Base-by-base conservation (phyloP, 2,797 vertebrate species). In the Cygnus olor region DNA sequence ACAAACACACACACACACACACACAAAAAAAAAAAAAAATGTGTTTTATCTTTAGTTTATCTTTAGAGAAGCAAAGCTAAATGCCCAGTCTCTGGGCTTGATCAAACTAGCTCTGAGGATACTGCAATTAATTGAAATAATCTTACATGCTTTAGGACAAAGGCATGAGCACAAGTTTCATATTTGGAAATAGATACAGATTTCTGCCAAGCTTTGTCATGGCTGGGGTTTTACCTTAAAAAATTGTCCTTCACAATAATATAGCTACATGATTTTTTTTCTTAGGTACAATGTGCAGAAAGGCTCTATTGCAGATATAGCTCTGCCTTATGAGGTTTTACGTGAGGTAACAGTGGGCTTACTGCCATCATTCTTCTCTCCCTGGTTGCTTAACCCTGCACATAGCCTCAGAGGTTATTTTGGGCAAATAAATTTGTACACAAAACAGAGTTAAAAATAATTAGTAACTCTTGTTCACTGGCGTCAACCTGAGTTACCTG, bases 281-380 rank as follows among this genome's bases (percentile, higher is more conserved):
- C 51, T 71, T 42, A 20, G 16, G 27, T 44, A 65, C 25, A 32
- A 80, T 45, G 11, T 25, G 25, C 28, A 68, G 58, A 53, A 65
- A 40, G 16, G 3, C 10, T 36, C 42, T 14, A 8, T 3, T 30
- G 38, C 24, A 22, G 28, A 30, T 73, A 32, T 14, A 10, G 6
- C 9, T 42, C 42, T 53, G 49, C 45, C 65, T 73, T 51, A 51
- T 1, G 0, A 71, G 34, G 21, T 27, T 25, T 36, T 34, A 44
- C 6, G 0, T 6, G 14, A 53, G 51, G n/a, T 21, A 45, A 32
- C 34, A 21, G 34, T 4, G 28, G 22, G 36, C 34, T 78, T 38
- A 24, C 28, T 22, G 34, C n/a, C 0, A 0, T 8, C 8, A 12
- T 40, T 3, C 0, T 49, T 58, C 14, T 64, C 38, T 18, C 42